Evolutionary conservation across 2,113 vertebrate genomes (phyloP).

Genomic region (Eulacestoma nigropectus): DNA sequence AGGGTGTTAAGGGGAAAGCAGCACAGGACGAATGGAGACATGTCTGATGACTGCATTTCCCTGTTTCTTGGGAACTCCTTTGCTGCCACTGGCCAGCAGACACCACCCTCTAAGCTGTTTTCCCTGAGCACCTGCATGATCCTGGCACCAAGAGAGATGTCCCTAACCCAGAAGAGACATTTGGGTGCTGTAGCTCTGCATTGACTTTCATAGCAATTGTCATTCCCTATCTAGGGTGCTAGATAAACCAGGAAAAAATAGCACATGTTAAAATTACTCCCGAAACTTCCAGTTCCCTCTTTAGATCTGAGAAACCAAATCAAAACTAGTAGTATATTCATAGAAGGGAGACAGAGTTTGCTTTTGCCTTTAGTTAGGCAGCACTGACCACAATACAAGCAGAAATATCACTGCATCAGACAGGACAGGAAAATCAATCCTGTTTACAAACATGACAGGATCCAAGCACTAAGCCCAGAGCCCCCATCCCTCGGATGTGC

Average conservation of each 20-base stretch:
- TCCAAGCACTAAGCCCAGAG: background rate
- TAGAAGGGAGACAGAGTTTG: background rate
- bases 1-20: background rate
- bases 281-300: background rate
- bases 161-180: background rate
- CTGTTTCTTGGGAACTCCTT: background rate
- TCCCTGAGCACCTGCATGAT: background rate
- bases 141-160: background rate
- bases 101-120: background rate
- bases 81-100: background rate
- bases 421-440: slow-evolving; percentile 7
- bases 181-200: background rate
- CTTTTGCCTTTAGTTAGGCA: background rate
- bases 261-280: background rate
- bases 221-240: background rate
- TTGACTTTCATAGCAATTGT: background rate
- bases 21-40: background rate
- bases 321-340: background rate
- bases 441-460: background rate
- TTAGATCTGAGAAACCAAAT: background rate
- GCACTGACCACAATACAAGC: background rate
- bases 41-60: background rate
- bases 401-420: background rate
- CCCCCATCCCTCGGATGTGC: background rate
- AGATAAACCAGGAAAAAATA: background rate